These are phyloP conservation scores for Biston betularia DNA, from an alignment of 2,888 invertebrate species.

Conservation along the genomic window DNA sequence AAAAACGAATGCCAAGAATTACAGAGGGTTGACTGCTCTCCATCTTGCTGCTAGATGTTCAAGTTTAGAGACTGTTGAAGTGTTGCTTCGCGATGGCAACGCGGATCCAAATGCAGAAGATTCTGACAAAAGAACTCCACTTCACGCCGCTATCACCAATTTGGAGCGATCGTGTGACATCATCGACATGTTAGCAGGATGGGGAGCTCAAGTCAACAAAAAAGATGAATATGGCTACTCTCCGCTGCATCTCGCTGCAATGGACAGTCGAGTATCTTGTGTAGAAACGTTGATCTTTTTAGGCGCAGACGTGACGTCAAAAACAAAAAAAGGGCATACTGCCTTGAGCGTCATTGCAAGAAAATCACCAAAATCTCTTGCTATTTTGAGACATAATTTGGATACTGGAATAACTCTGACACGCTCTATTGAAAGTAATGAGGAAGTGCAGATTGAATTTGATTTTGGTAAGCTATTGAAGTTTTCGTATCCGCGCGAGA, in stretches of 20 bases:
- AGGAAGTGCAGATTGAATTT: constrained; percentile 93
- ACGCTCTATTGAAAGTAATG: constrained; percentile 90
- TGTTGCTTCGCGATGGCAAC: constrained; percentile 90
- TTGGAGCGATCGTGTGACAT: constrained; percentile 92
- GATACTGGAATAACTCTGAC: constrained; percentile 92
- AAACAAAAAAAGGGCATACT: constrained; percentile 94
- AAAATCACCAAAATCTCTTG: constrained; percentile 94
- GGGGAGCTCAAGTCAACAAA: constrained; percentile 93
- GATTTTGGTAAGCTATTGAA: constrained; percentile 93
- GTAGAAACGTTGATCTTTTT: constrained; percentile 93
- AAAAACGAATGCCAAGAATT: constrained; percentile 90
- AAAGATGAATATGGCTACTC: constrained; percentile 95
- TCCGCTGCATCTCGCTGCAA: constrained; percentile 93
- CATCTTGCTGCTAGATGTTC: constrained; percentile 94
- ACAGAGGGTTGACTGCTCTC: constrained; percentile 93
- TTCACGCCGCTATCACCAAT: constrained; percentile 93
- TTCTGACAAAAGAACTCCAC: constrained; percentile 91
- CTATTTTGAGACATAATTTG: constrained; percentile 92
- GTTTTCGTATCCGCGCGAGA: constrained; percentile 94
- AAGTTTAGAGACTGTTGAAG: constrained; percentile 92
- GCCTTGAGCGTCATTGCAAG: constrained; percentile 94
- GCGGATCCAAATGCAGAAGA: constrained; percentile 93
- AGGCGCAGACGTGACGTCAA: constrained; percentile 94
- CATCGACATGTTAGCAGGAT: constrained; percentile 91
- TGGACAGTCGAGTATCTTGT: constrained; percentile 93